A percentile compares a stretch with the other conserved stretches of the same genome.
phyloP scores from a whole-genome alignment of 1,140 invertebrate species.

The Phymorhynchus buccinoides region DNA sequence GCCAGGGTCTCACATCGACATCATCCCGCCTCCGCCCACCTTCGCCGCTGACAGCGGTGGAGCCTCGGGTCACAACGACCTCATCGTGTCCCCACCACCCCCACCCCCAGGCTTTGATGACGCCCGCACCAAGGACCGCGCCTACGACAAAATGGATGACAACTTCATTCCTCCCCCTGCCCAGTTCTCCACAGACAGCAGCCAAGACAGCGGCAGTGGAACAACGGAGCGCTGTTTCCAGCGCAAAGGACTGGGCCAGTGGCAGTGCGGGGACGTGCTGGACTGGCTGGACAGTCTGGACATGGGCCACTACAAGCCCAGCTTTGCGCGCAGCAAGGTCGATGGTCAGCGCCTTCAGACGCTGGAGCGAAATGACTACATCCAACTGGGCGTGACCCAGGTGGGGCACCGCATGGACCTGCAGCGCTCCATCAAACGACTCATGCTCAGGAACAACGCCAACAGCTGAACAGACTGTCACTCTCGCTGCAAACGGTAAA shows the following conservation, averaged over 20 bases:
- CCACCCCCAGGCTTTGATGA: slow-evolving; percentile 65
- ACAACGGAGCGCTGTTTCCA: slow-evolving; percentile 46
- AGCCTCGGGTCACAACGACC: slow-evolving; percentile 57
- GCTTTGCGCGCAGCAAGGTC: slow-evolving; percentile 67
- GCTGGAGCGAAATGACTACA: slow-evolving; percentile 69
- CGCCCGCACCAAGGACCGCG: slow-evolving; percentile 18
- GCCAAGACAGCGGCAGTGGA: neutral
- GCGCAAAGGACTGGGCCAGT: slow-evolving; percentile 61
- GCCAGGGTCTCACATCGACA: slow-evolving; percentile 50
- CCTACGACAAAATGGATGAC: slow-evolving; percentile 44
- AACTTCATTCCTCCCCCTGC: slow-evolving; percentile 61
- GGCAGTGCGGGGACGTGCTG: slow-evolving; percentile 69
- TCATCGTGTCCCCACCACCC: slow-evolving; percentile 66
- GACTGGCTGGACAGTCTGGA: slow-evolving; percentile 71
- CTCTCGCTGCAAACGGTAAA: neutral
- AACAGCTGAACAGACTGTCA: slow-evolving; percentile 23
- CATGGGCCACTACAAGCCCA: slow-evolving; percentile 67
- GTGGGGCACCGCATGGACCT: slow-evolving; percentile 71
- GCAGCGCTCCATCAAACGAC: slow-evolving; percentile 71
- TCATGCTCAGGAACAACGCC: slow-evolving; percentile 40
- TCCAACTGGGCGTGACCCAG: slow-evolving; percentile 68
- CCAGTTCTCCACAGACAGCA: slow-evolving; percentile 37
- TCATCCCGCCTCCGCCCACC: slow-evolving; percentile 63
- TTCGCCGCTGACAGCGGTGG: slow-evolving; percentile 54
- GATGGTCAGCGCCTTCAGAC: slow-evolving; percentile 66